A percentile compares a stretch with the other conserved stretches of the same genome.
Conservation (phyloP, 2,797 vertebrate genomes). For the Xenopus petersii region DNA sequence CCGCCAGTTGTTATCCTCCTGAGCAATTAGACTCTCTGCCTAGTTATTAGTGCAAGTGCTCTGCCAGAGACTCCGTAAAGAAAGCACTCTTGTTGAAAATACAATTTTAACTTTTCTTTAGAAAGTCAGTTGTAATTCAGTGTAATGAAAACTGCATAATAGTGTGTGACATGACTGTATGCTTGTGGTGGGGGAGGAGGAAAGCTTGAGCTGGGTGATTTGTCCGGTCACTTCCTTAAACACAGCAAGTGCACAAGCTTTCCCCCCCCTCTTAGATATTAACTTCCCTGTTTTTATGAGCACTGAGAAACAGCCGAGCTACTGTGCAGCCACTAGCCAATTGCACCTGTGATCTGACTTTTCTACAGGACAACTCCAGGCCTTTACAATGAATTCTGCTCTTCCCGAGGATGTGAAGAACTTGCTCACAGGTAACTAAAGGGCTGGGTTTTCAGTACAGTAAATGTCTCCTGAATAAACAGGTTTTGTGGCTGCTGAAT, state of each 20-base stretch:
- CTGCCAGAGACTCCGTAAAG: too few relatives aligned
- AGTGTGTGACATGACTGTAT: constrained; percentile 23
- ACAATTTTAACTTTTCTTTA: too few relatives aligned
- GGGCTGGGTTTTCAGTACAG: constrained; percentile 6
- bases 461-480: too few relatives aligned
- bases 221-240: constrained; percentile 48
- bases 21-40: too few relatives aligned
- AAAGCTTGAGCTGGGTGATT: constrained; percentile 17
- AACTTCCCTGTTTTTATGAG: constrained; percentile 44
- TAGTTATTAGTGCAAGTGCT: too few relatives aligned
- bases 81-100: too few relatives aligned
- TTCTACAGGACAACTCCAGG: not conserved
- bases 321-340: not conserved
- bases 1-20: too few relatives aligned
- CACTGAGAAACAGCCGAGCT: constrained; percentile 16
- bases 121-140: too few relatives aligned
- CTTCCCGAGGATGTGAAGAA: constrained; percentile 40
- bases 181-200: constrained; percentile 29
- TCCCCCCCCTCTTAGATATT: constrained; percentile 25
- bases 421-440: constrained; percentile 36
- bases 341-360: not conserved
- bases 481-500: too few relatives aligned
- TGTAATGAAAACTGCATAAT: too few relatives aligned
- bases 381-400: constrained; percentile 26
- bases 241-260: constrained; percentile 17